Evolutionary conservation across 2,888 invertebrate genomes (phyloP), one percentile per base, ranked within the genome.

Genomic region (Hemistola chrysoprasaria): DNA sequence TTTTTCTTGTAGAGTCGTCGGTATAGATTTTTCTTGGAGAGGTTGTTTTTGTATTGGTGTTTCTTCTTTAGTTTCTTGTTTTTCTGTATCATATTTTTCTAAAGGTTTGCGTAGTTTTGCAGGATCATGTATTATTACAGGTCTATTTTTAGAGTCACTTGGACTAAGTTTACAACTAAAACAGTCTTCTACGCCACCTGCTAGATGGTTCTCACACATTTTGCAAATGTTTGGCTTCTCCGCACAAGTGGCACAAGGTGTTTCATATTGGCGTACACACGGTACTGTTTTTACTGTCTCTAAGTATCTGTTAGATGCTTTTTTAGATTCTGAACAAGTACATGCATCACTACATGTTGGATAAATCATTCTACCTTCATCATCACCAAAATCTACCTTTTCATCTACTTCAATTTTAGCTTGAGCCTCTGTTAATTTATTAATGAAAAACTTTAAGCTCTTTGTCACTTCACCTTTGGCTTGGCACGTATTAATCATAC

Each of bases 371-470:
- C 4, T 34, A 7, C 47, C 21, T 29, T 39, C 33, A n/a, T 22
- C 22, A 2, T 22, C 8, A n/a, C 6, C 22, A 7, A n/a, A n/a
- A 6, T 5, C 21, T 6, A 21, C 21, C n/a, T n/a, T n/a, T n/a
- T n/a, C n/a, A 21, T 5, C 3, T 6, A 0, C 23, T 2, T 57
- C 50, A 16, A 62, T 55, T 38, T 50, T 61, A 11, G 40, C 36
- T 49, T 62, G 69, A 1, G 57, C 51, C 22, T 20, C 22, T 35
- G 58, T 41, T 36, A 65, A 65, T 6, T 56, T 45, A 30, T 51
- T 51, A 30, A 67, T 40, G 36, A 71, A 63, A 2, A 56, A 50
- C 23, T 62, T 59, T 1, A 71, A 43, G 10, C 62, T 68, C 0
- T 44, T 30, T 2, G 59, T 44, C 16, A 59, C 40, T 8, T 61